Base-by-base conservation (phyloP, 2,888 invertebrate genomes). In the Criorhina ranunculi region DNA sequence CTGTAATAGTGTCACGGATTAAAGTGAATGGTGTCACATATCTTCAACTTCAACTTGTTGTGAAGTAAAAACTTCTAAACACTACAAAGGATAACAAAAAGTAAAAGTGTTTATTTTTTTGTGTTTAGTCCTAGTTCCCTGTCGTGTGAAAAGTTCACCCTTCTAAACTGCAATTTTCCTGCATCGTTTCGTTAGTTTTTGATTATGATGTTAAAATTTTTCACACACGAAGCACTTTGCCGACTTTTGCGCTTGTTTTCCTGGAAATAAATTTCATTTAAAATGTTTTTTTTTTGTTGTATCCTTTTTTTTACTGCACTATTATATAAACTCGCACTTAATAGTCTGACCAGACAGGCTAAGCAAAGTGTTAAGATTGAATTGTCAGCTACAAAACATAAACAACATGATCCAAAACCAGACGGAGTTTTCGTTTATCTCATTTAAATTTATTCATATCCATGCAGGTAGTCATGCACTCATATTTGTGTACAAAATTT, bases 391-490 rank as follows among this genome's bases (percentile, higher is more conserved):
- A 51, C 40, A 72, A 51, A 33, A 60, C 40, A 29, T 29, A 72
- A 29, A 15, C 40, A 60, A 7, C 24, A 12, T n/a, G 42, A 42
- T 53, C 6, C n/a, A 60, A 19, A 24, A 3, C 24, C 15, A n/a
- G n/a, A n/a, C n/a, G n/a, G n/a, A n/a, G n/a, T 6, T 44, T 31
- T 60, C 12, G 19, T 53, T 19, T 55, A 31, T 62, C 57, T 42
- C 33, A 33, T 66, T 75, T 40, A 4, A 57, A 69, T 69, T 62
- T 57, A 51, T 62, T 75, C 46, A 75, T 64, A 55, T 55, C 11
- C 33, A 12, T 42, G 17, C 15, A 24, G 24, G 4, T 53, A 31
- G 19, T 9, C 15, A 11, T 57, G n/a, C n/a, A 62, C n/a, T n/a
- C 46, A 64, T n/a, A 55, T 24, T 12, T 12, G 37, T 57, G 12